Base-by-base conservation (phyloP, 2,888 invertebrate genomes). In the Gastrophysa polygoni region DNA sequence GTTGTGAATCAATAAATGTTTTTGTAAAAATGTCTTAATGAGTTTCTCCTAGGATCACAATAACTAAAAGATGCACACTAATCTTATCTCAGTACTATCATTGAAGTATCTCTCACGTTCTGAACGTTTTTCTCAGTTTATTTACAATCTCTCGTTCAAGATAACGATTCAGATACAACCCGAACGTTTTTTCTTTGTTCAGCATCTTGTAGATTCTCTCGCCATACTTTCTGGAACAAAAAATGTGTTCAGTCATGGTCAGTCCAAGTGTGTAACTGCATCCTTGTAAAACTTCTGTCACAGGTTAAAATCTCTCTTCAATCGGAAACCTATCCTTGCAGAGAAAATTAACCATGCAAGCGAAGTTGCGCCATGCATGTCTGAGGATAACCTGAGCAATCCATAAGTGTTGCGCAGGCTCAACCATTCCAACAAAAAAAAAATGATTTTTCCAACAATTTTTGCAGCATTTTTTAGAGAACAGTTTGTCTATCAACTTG, bases 121-220 rank as follows among this genome's bases (percentile, higher is more conserved):
- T 68, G 11, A 69, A 44, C 17, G 63, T 58, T 51, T 65, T 57
- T 61, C 63, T 71, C 34, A 73, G 60, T 61, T 68, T 71, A 47
- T 54, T 47, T 20, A 71, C 51, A 17, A 69, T 68, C 1, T 78
- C 77, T 59, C 71, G 77, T 51, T 81, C 80, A 28, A 81, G 67
- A 66, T 78, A 80, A 63, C 78, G 78, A 63, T 76, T 79, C 44
- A 85, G 82, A 72, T 83, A 86, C 0, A 84, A 82, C 51, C 86
- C 85, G 70, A 87, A 87, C 75, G 82, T 82, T 4, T 81, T 71
- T 3, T 86, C 83, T 2, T 85, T 84, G 4, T 83, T 81, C 32
- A 87, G 78, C 77, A 86, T 83, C 5, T 81, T 78, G 76, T 85
- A 87, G 0, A 87, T 77, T 3, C 86, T 82, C 68, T 86, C 85